Conservation (phyloP, 1,140 invertebrate genomes). For the Zaprionus lachaisei region DNA sequence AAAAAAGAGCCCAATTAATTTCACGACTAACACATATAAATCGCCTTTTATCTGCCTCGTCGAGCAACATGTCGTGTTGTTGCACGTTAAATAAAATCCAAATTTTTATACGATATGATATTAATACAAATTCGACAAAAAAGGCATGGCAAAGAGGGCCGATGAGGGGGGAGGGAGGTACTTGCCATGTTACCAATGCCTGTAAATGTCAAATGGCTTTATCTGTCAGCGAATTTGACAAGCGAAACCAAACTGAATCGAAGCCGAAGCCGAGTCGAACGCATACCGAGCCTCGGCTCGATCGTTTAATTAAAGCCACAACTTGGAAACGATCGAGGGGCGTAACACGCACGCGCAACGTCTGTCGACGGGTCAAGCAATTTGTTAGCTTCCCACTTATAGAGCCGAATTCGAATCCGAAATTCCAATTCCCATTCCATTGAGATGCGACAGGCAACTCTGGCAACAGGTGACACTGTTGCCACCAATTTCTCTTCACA, state of each 20-base stretch:
- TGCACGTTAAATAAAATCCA: conserved; percentile 44
- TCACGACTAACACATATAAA: conserved; percentile 76
- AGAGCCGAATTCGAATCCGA: conserved; percentile 14
- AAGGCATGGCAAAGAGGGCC: conserved; percentile 52
- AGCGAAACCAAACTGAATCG: conserved; percentile 31
- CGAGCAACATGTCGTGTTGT: conserved; percentile 47
- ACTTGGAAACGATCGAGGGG: not conserved
- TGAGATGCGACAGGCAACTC: not conserved
- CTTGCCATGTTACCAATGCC: conserved; percentile 69
- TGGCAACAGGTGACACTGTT: not conserved
- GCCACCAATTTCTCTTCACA: conserved; percentile 12
- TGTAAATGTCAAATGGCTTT: conserved; percentile 83
- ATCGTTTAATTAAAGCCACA: conserved; percentile 4
- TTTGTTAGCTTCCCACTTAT: conserved; percentile 54
- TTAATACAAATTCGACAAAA: conserved; percentile 77
- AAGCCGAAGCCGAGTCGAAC: not conserved
- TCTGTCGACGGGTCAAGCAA: conserved; percentile 28
- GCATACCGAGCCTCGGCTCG: not conserved
- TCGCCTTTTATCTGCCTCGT: conserved; percentile 71
- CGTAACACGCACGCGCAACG: not conserved
- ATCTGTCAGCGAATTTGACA: conserved; percentile 80
- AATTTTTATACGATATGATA: conserved; percentile 67
- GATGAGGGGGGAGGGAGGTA: not conserved
- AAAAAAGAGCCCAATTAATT: conserved; percentile 74
- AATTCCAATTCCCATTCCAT: conserved; percentile 6